Base-by-base conservation (phyloP, 2,797 vertebrate genomes). In the Psittacula derbiana region DNA sequence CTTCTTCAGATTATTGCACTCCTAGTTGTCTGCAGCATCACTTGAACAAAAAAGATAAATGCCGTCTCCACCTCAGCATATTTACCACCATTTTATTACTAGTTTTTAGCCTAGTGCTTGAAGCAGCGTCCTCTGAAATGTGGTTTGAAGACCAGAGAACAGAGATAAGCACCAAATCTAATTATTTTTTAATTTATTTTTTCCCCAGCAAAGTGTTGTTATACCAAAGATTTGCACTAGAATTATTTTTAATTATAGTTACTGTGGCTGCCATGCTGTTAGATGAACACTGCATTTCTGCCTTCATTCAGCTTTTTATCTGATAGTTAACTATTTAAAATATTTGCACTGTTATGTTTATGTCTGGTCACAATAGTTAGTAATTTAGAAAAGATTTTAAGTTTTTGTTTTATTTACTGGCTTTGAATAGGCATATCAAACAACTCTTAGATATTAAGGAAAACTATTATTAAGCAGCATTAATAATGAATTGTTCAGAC, bases 401-500 rank as follows among this genome's bases (percentile, higher is more conserved):
- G 6, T 2, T 43, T 83, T 43, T 28, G 4, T 2, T 41, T 84
- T 74, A 62, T 75, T 92, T 67, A 57, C 21, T 75, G 17, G 8
- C 61, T 91, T 90, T 71, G 38, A 74, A 86, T 60, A 50, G 10
- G 30, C 0, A 0, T 40, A 4, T 47, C 36, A 88, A 82, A 74
- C 24, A 66, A 14, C 12, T 52, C 58, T 16, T 65, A 55, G 24
- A 20, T 60, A 70, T 43, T 58, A 94, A 23, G 53, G 41, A 79
- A 53, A 11, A 57, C 10, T 55, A 61, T 67, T 57, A 38, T 81
- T 90, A 93, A 53, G 30, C 30, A 66, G 30, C 27, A 47, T 46
- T 92, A 85, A 80, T 87, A 92, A 55, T 47, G 33, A 86, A 46
- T 79, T 86, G 9, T 20, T 88, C 64, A 73, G 43, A 41, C 19